Evolutionary conservation across 2,113 vertebrate species (phyloP).

Genomic region (Barnardius zonarius): DNA sequence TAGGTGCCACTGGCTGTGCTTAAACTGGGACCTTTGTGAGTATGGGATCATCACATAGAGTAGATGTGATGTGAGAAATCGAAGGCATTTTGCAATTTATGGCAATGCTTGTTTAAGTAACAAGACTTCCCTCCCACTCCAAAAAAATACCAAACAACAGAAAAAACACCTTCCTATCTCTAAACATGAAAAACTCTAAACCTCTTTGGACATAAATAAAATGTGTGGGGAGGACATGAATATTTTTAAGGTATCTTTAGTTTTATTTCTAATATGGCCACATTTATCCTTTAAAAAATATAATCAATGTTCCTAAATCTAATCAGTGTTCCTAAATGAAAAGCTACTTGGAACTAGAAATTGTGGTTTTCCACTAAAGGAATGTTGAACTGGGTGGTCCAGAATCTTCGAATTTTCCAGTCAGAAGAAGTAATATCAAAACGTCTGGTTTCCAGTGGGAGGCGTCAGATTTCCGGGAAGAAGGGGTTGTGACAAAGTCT

Average conservation of each 20-base stretch:
- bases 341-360: neutral
- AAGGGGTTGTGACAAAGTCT: neutral
- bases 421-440: neutral
- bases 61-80: neutral
- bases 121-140: neutral
- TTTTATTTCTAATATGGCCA: neutral
- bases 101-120: neutral
- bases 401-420: neutral
- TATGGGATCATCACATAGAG: neutral
- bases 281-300: neutral
- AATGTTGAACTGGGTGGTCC: neutral
- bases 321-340: neutral
- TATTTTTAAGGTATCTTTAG: neutral
- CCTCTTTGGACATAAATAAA: neutral
- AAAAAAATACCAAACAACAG: neutral
- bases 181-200: neutral
- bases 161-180: neutral
- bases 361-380: neutral
- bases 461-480: neutral
- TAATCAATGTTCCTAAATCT: neutral
- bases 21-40: neutral
- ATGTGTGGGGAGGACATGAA: neutral
- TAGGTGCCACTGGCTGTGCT: neutral
- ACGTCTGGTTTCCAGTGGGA: neutral
- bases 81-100: neutral